Base-by-base conservation (phyloP, 2,113 vertebrate species). In the Ceyx cyanopectus region DNA sequence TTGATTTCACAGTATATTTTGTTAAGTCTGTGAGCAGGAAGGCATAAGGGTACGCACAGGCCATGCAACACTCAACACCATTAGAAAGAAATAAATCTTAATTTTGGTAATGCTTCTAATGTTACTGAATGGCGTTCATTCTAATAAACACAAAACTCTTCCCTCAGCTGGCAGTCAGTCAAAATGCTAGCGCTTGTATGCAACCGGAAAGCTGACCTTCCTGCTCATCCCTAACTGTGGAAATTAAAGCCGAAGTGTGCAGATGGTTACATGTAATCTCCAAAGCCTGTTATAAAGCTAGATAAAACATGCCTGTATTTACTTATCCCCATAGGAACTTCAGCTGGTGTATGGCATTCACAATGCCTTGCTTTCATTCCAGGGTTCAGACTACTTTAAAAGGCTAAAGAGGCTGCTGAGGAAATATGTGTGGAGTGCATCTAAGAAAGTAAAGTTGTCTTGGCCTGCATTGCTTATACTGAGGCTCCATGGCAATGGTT, bases 171-270 rank as follows among this genome's bases (percentile, higher is more conserved):
- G 14, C 65, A 75, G 77, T 84, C 53, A 62, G 24, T 80, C 80
- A 85, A 87, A 93, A 70, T 40, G 8, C 45, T 84, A 22, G 9
- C 26, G 17, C 81, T 60, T 93, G 20, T 66, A 14, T 86, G 22
- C 68, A 70, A 2, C 81, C 81, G 54, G 53, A 63, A 92, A 87
- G 89, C 12, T 53, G 20, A n/a, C 26, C 53, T 84, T 93, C 79
- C 81, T 72, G 63, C 29, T 89, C 18, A 15, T 81, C 40, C n/a
- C 12, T 67, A 81, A 60, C 24, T 45, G 34, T 40, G 40, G 69
- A 70, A 90, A 60, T 70, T n/a, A 75, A 93, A 95, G 77, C 63
- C 68, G 45, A 92, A 92, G 7, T 57, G 53, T 86, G 30, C 81
- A 81, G 73, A 68, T 86, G 61, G 60, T 75, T 61, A 70, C 90